phyloP scores from a whole-genome alignment of 2,797 vertebrate species.

The Hydrophis major region DNA sequence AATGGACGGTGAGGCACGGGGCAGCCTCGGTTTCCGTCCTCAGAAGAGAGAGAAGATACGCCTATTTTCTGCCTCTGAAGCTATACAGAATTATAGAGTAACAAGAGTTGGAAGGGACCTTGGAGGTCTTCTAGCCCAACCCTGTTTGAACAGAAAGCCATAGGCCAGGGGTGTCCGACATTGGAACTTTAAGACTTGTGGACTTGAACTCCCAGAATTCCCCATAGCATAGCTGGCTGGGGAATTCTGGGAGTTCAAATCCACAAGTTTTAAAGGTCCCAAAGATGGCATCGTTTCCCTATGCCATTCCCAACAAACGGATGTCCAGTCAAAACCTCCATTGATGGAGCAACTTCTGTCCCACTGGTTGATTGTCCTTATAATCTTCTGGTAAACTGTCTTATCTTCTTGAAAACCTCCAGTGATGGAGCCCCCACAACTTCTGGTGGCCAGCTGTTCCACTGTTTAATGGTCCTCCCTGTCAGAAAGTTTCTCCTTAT shows the following conservation, averaged over 20 bases:
- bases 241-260: too few relatives aligned
- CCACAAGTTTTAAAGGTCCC: too few relatives aligned
- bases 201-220: neutral
- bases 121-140: neutral
- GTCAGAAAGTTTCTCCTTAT: neutral
- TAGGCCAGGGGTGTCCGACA: neutral
- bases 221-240: too few relatives aligned
- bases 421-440: neutral
- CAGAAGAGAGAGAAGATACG: fast-evolving
- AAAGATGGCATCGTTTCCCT: too few relatives aligned
- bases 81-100: neutral
- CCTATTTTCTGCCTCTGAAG: neutral
- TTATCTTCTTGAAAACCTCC: neutral
- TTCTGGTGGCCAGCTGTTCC: neutral
- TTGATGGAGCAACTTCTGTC: too few relatives aligned
- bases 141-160: neutral
- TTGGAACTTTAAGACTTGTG: neutral
- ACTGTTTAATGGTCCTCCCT: neutral
- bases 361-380: neutral
- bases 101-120: neutral
- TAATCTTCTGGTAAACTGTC: too few relatives aligned
- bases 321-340: too few relatives aligned
- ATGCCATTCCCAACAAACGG: too few relatives aligned
- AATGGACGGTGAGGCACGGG: fast-evolving
- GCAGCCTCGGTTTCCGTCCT: neutral